phyloP scores from a whole-genome alignment of 2,888 invertebrate species.

The Nomada flava region DNA sequence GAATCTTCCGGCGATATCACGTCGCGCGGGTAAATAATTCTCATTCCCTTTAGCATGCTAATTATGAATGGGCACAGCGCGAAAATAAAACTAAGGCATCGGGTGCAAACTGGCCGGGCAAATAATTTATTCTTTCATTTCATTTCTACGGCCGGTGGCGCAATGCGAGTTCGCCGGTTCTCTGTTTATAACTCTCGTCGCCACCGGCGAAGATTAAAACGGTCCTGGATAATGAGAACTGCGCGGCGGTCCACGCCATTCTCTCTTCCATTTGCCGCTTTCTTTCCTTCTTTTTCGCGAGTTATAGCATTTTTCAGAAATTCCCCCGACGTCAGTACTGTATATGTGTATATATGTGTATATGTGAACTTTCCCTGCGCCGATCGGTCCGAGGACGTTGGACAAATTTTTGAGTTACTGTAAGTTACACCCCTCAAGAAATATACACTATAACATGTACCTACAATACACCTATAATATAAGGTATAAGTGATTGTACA shows the following conservation, averaged over 20 bases:
- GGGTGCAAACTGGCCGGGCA: constrained; percentile 58
- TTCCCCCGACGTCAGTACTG: constrained; percentile 19
- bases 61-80: constrained; percentile 50
- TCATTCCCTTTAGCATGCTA: constrained; percentile 56
- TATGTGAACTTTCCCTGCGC: constrained; percentile 59
- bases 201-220: constrained; percentile 78
- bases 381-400: background rate
- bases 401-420: too few species aligned
- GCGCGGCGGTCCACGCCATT: constrained; percentile 63
- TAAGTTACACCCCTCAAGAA: too few species aligned
- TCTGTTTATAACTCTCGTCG: constrained; percentile 74
- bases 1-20: constrained; percentile 42
- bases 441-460: too few species aligned
- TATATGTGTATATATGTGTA: too few species aligned
- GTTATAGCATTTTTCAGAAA: constrained; percentile 21
- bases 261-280: constrained; percentile 29
- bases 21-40: constrained; percentile 45
- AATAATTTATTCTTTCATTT: constrained; percentile 79
- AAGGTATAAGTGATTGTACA: too few species aligned
- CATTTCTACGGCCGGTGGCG: constrained; percentile 68
- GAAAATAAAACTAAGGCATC: constrained; percentile 58
- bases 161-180: constrained; percentile 52
- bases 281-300: constrained; percentile 42
- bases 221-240: constrained; percentile 78
- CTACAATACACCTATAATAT: too few species aligned